Evolutionary conservation across 1,140 invertebrate genomes (phyloP).

Genomic region (Globodera rostochiensis): DNA sequence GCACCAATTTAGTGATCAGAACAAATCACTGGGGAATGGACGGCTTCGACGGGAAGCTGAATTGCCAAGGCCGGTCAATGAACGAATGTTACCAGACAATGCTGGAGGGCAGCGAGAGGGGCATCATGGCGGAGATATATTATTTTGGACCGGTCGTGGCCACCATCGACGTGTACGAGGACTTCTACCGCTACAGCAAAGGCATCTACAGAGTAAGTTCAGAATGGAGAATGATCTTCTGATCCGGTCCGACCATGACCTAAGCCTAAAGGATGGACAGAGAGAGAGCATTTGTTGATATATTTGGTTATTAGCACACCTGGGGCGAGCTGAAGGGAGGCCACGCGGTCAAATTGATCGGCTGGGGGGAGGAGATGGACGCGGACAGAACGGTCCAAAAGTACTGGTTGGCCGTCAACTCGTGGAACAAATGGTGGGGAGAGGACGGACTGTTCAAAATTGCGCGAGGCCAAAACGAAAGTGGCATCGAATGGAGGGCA

Average conservation of each 20-base stretch:
- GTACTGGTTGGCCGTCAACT: constrained; percentile 14
- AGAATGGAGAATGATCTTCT: no score
- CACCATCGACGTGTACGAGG: neutral
- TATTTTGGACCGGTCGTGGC: neutral
- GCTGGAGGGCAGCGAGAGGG: neutral
- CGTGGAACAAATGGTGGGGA: constrained; percentile 72
- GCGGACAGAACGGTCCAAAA: neutral
- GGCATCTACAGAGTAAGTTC: neutral
- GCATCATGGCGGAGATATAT: neutral
- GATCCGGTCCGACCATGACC: no score
- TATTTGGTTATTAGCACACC: neutral
- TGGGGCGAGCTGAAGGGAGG: neutral
- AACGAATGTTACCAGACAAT: neutral
- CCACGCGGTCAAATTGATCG: constrained; percentile 11
- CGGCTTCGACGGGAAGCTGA: neutral
- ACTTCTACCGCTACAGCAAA: neutral
- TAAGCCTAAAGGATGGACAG: no score
- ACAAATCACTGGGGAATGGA: neutral
- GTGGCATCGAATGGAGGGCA: constrained; percentile 75
- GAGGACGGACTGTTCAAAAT: constrained; percentile 81
- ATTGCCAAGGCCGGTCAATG: neutral
- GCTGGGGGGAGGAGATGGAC: constrained; percentile 9
- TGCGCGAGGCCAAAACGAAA: constrained; percentile 78
- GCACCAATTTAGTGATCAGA: neutral
- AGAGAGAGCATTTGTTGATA: no score